Base-by-base conservation (phyloP, 35 echinoderm and acorn worm genomes). In the Ophioderma brevispina region DNA sequence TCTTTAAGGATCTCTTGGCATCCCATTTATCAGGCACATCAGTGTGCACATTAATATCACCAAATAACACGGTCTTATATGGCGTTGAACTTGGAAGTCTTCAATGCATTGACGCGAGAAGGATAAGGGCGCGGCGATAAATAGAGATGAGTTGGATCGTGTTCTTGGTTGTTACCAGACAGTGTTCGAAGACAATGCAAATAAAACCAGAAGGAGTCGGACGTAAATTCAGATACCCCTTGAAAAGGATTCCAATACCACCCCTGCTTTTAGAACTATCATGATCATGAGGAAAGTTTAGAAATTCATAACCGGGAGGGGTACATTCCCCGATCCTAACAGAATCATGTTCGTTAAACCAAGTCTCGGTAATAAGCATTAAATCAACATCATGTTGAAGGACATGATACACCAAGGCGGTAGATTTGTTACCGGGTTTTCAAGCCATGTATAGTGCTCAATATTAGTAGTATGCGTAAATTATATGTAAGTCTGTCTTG, bases 281-380 rank as follows among this genome's bases (percentile, higher is more conserved):
- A n/a, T n/a, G n/a, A n/a, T n/a, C n/a, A 31, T 28, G 25, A 77
- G 76, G 76, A n/a, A 77, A n/a, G 33, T 77, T 77, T 28, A 8
- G 28, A 28, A 77, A 77, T 35, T n/a, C 33, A 77, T 77, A 77
- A 77, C 76, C 76, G 13, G 76, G 25, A 13, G 76, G 76, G 10
- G 76, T 77, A 28, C 76, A 77, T 35, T 77, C 76, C 13, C 76
- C 25, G 30, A 77, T 35, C 76, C 25, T 5, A 13, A 77, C 76
- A 77, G 76, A 35, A 77, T 77, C 76, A 6, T 13, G 11, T 31
- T 28, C 6, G 6, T 35, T n/a, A 13, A 30, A 77, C 76, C 76
- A 77, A 13, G 76, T 77, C 76, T 77, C 76, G 76, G 76, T 77
- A 13, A 77, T n/a, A 77, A 77, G 30, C 76, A 77, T 77, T 30